Evolutionary conservation across 2,888 invertebrate genomes (phyloP), one percentile per base, ranked within the genome.

Genomic region (Clitarchus hookeri): DNA sequence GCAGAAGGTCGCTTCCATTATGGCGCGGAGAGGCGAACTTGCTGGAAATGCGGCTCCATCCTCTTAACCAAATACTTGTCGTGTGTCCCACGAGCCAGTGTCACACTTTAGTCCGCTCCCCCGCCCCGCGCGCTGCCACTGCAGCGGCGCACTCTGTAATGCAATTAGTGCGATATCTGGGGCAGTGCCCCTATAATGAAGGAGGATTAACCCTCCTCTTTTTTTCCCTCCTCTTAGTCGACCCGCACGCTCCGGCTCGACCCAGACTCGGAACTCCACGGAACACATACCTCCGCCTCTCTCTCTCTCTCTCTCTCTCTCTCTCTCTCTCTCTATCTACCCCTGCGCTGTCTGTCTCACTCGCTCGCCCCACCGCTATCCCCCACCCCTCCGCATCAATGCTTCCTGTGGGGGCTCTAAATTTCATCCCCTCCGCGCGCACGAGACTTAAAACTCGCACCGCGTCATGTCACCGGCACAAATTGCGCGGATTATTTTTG

Each of bases 151-250:
- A 79, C 16, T 25, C 25, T 8, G 82, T 82, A 82, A 82, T 82
- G 82, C 82, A 82, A 82, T 82, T 82, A 82, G 82, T 36, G 44
- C 36, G 82, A 82, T 82, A 82, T 25, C 82, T 36, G 82, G 82
- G 82, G 82, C 82, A 82, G 27, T 36, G 82, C 82, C 82, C 82
- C 82, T 82, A 82, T 82, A 82, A 82, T 82, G 82, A 82, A 82
- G 82, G 82, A 36, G 82, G 82, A 82, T 82, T 82, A 82, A 44
- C 82, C 82, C 82, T 44, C 36, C 27, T 26, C 79, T 26, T n/a
- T 16, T n/a, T 16, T 9, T 16, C 79, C 9, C 79, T 23, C 23
- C 53, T 53, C 53, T 6, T 12, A 16, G 13, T 53, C 53, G 53
- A 36, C 53, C 19, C 53, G 53, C 53, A 53, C 3, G 53, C 8